These are phyloP conservation scores for Leucoraja ocellata DNA, from an alignment of 2,797 vertebrate genomes.

Conservation along the genomic window DNA sequence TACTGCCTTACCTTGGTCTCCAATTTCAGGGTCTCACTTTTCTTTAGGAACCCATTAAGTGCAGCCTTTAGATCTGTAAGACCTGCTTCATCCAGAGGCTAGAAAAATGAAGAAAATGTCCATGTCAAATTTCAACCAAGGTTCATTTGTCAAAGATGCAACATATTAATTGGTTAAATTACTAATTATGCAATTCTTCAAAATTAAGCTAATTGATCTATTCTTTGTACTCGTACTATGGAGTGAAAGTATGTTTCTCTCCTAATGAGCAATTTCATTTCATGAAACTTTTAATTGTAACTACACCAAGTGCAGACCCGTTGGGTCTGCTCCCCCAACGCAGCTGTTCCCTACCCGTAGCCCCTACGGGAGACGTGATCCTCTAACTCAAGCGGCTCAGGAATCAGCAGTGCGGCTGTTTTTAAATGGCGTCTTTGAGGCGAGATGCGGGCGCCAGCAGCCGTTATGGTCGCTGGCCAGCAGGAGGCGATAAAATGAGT, in stretches of 20 bases:
- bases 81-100: slow-evolving; percentile 75
- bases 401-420: too few relatives aligned
- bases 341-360: too few relatives aligned
- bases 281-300: not conserved
- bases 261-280: not conserved
- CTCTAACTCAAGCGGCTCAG: too few relatives aligned
- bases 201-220: not conserved
- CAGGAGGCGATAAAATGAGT: too few relatives aligned
- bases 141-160: not conserved
- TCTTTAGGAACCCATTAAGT: slow-evolving; percentile 77
- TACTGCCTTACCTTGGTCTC: slow-evolving; percentile 74
- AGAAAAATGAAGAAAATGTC: not conserved
- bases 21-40: slow-evolving; percentile 79
- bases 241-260: not conserved
- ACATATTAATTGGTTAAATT: not conserved
- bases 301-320: too few relatives aligned
- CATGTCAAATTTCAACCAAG: not conserved
- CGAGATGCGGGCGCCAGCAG: too few relatives aligned
- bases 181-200: not conserved
- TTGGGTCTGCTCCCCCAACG: too few relatives aligned
- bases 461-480: too few relatives aligned
- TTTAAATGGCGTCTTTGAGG: too few relatives aligned
- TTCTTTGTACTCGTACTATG: not conserved
- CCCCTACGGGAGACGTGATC: too few relatives aligned
- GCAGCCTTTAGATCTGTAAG: slow-evolving; percentile 74